A percentile compares a stretch with the other conserved stretches of the same genome.
Conservation (phyloP, 2,113 vertebrate genomes). For the Poeciliopsis prolifica region DNA sequence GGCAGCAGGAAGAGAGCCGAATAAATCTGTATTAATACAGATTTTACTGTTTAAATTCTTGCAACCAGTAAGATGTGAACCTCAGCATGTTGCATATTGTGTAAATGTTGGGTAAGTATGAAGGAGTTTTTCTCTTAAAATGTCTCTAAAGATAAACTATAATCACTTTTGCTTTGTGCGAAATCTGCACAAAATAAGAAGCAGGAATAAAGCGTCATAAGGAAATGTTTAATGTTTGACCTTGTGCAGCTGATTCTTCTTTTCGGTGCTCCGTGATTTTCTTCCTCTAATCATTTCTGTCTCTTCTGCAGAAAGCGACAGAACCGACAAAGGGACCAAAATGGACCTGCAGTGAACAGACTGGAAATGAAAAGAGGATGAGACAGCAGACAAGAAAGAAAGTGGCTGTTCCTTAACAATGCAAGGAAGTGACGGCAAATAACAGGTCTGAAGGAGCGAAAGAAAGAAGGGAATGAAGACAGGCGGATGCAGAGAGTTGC, state of each 20-base stretch:
- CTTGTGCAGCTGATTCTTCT: constrained; percentile 27
- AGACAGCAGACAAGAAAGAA: constrained; percentile 12
- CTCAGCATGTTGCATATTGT: neutral
- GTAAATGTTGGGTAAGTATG: neutral
- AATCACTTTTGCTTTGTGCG: neutral
- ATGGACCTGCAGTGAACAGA: constrained; percentile 36
- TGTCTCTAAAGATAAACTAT: neutral
- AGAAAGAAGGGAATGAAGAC: constrained; percentile 17
- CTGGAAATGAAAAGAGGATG: constrained; percentile 19
- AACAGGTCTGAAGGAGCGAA: constrained; percentile 3
- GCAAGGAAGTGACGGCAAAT: constrained; percentile 10
- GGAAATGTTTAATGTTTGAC: constrained; percentile 26
- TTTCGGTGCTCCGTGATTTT: constrained; percentile 14
- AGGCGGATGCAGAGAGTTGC: neutral
- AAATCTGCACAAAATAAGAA: constrained; percentile 17
- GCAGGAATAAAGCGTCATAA: constrained; percentile 6
- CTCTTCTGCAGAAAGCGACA: constrained; percentile 25
- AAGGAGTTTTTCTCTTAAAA: neutral
- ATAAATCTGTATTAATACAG: no score
- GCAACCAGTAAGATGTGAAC: no score
- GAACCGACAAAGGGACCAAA: constrained; percentile 15
- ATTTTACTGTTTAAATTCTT: no score
- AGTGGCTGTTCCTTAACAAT: neutral
- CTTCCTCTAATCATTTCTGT: constrained; percentile 38
- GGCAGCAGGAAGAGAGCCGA: no score